A percentile compares a stretch with the other conserved stretches of the same genome.
Conservation (phyloP, 2,113 vertebrate species). For the Chlorocebus sabaeus region DNA sequence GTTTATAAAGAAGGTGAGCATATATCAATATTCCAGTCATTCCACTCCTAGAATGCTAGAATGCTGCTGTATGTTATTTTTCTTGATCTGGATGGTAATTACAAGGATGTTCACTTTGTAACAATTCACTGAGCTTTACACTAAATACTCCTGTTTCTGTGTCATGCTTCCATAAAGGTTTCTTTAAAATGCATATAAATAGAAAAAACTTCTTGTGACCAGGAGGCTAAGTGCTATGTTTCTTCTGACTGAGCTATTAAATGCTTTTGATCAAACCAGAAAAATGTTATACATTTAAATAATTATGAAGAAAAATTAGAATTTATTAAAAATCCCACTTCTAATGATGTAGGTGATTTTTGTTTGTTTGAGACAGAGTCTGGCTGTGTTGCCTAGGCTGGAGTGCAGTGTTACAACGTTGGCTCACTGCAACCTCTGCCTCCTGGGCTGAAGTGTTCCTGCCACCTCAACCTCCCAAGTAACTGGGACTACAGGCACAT, state of each 20-base stretch:
- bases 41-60: neutral
- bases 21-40: neutral
- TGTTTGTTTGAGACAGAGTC: too few species aligned
- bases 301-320: neutral
- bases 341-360: neutral
- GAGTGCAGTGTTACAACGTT: too few species aligned
- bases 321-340: neutral
- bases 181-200: neutral
- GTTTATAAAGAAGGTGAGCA: neutral
- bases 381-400: too few species aligned
- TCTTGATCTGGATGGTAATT: neutral
- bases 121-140: neutral
- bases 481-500: too few species aligned
- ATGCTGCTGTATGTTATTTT: neutral
- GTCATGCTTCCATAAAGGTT: neutral
- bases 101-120: neutral
- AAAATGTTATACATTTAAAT: neutral
- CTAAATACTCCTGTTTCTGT: neutral
- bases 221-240: neutral
- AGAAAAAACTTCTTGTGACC: neutral
- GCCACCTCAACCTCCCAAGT: too few species aligned
- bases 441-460: too few species aligned
- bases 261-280: neutral
- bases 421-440: too few species aligned
- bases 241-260: neutral